phyloP scores from a whole-genome alignment of 2,113 vertebrate genomes.

The Sinocyclocheilus maitianheensis region DNA sequence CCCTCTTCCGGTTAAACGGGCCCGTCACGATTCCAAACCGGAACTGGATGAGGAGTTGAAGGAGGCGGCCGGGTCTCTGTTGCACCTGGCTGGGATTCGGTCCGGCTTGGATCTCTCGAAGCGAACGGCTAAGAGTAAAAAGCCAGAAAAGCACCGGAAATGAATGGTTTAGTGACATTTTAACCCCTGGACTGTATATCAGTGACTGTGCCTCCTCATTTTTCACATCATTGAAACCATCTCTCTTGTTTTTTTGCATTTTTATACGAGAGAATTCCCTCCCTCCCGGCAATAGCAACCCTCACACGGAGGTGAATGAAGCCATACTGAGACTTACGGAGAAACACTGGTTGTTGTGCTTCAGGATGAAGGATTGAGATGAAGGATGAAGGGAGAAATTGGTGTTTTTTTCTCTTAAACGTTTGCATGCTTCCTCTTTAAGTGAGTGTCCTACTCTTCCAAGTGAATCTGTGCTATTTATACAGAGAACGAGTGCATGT shows the following conservation, averaged over 20 bases:
- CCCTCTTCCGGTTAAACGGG: constrained; percentile 75
- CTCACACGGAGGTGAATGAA: constrained; percentile 91
- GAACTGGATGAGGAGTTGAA: constrained; percentile 97
- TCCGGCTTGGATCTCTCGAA: constrained; percentile 88
- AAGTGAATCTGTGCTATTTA: constrained; percentile 75
- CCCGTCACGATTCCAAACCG: constrained; percentile 77
- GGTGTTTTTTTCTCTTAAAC: constrained; percentile 66
- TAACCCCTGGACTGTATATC: constrained; percentile 35
- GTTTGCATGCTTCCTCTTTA: constrained; percentile 80
- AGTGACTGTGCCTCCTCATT: constrained; percentile 70
- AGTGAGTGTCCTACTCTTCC: constrained; percentile 75
- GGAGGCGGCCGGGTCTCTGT: constrained; percentile 92
- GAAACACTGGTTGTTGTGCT: constrained; percentile 64
- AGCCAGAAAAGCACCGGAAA: constrained; percentile 81
- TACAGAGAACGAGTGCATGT: constrained; percentile 79
- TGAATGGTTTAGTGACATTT: constrained; percentile 71
- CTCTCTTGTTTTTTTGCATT: constrained; percentile 72
- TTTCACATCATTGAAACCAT: constrained; percentile 70
- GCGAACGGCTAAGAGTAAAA: constrained; percentile 88
- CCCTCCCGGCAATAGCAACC: constrained; percentile 82
- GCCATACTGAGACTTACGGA: constrained; percentile 91
- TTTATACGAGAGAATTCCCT: constrained; percentile 56
- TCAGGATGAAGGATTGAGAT: constrained; percentile 56
- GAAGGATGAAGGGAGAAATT: constrained; percentile 45
- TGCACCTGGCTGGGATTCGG: constrained; percentile 93